Evolutionary conservation across 2,797 vertebrate genomes (phyloP).

Genomic region (Lerista edwardsae): DNA sequence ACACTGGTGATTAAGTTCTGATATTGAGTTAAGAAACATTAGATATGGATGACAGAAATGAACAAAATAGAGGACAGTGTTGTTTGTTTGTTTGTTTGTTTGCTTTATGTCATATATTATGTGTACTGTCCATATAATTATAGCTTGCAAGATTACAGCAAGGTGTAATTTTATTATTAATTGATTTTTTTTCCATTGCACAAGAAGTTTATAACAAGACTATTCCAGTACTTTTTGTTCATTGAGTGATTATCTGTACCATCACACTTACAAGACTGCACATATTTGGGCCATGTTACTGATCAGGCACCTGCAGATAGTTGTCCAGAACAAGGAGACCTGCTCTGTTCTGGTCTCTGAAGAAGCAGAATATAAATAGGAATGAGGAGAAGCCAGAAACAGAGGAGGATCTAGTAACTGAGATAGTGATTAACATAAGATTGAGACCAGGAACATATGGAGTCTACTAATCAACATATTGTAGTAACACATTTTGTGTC

Average conservation of each 20-base stretch:
- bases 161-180: background rate
- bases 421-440: background rate
- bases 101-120: background rate
- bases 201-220: background rate
- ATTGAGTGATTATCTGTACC: background rate
- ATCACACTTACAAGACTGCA: background rate
- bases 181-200: background rate
- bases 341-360: background rate
- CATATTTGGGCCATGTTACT: background rate
- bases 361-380: background rate
- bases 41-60: constrained; percentile 70
- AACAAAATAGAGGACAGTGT: constrained; percentile 10
- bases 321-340: background rate
- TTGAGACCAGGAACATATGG: too few relatives aligned
- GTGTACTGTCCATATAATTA: background rate
- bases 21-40: constrained; percentile 67
- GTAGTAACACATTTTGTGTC: too few relatives aligned
- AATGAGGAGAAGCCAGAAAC: too few relatives aligned
- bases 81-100: background rate
- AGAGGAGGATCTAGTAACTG: too few relatives aligned
- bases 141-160: background rate
- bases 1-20: constrained; percentile 73
- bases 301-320: background rate
- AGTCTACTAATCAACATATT: too few relatives aligned
- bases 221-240: background rate